Base-by-base conservation (phyloP, 1,140 invertebrate genomes). In the Cotesia typhae region DNA sequence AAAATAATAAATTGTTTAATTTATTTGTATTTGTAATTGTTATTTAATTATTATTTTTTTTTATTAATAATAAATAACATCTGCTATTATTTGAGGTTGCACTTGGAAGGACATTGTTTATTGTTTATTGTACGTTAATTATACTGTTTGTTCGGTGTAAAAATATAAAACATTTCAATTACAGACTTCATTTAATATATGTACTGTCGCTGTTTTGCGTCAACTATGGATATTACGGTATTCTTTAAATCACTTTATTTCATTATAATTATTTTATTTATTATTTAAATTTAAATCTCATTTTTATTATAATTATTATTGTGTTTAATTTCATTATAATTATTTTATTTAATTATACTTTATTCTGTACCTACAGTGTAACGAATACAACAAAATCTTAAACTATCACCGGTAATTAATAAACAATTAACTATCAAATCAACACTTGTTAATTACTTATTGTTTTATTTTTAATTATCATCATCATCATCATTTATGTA, bases 161-260 rank as follows among this genome's bases (percentile, higher is more conserved):
- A 84, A 84, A 84, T 84, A 84, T 82, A 84, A 84, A 84, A 79
- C 81, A 84, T 84, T 84, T 84, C 76, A 75, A 82, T 84, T 84
- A 83, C 77, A 83, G 77, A 83, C 77, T 79, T 79, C 74, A 73
- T 70, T 61, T 67, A 41, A 75, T 51, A 67, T 53, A 67, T 77
- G 75, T 80, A 77, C 78, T 78, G 77, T 79, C 76, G 72, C 72
- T 79, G 74, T 73, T 73, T 74, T 77, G 77, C 72, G 75, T 67
- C 70, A 74, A 66, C 67, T 57, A 75, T 78, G 72, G 74, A 78
- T 74, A 74, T 79, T 70, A 76, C 77, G 76, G 77, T 72, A 75
- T 79, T 76, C 72, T 76, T 72, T 68, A 76, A 73, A 71, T 71
- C 61, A 73, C 74, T 76, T 73, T 73, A 61, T 71, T 71, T 67